Percentiles rank a stretch among this genome's conserved stretches.
These are phyloP conservation scores for Megalops cyprinoides DNA, from an alignment of 2,797 vertebrate genomes.

Conservation along the genomic window DNA sequence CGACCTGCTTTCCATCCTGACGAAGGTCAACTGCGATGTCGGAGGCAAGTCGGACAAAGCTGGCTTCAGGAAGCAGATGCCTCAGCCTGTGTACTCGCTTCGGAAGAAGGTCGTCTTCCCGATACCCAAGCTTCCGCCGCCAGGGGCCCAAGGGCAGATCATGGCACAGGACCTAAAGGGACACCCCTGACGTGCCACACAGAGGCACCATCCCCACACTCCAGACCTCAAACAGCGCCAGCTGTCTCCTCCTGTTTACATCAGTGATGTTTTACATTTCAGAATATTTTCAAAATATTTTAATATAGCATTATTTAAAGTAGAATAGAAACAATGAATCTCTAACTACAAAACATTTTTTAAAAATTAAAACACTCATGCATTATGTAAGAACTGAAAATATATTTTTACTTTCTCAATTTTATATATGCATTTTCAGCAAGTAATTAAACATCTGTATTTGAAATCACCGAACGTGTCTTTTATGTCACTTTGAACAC, in stretches of 20 bases:
- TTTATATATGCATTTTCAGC: too few species aligned
- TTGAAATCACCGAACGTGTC: too few species aligned
- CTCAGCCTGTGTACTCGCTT: slow-evolving; percentile 60
- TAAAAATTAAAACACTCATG: too few species aligned
- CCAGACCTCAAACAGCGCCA: neutral
- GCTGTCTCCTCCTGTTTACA: neutral
- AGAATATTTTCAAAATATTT: too few species aligned
- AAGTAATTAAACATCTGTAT: too few species aligned
- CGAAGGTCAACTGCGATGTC: slow-evolving; percentile 61
- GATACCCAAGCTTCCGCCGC: slow-evolving; percentile 7
- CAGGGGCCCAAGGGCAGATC: too few species aligned
- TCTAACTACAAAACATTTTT: too few species aligned
- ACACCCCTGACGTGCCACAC: neutral
- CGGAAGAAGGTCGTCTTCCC: slow-evolving; percentile 64
- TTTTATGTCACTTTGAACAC: too few species aligned
- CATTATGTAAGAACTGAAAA: too few species aligned
- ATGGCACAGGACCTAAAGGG: neutral
- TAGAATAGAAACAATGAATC: too few species aligned
- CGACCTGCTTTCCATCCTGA: slow-evolving; percentile 62
- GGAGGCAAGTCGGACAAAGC: slow-evolving; percentile 37
- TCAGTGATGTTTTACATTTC: neutral
- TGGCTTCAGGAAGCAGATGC: slow-evolving; percentile 59
- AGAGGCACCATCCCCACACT: neutral
- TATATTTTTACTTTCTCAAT: too few species aligned
- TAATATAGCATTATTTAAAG: too few species aligned